phyloP scores from a whole-genome alignment of 1,140 invertebrate genomes.

The Drosophila varians region DNA sequence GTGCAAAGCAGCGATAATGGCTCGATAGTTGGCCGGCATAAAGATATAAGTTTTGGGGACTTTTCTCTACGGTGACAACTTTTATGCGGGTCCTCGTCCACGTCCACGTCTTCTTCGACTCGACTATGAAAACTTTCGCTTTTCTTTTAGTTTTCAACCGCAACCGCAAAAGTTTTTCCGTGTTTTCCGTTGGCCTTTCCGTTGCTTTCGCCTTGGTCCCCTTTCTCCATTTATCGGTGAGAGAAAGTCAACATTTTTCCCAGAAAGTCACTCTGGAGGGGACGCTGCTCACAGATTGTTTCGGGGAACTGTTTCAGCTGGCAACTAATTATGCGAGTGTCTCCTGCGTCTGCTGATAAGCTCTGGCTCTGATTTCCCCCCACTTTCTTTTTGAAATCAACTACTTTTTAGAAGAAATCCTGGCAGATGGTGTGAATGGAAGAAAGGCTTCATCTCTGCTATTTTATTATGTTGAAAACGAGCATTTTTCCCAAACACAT shows the following conservation, averaged over 20 bases:
- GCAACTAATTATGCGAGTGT: slow-evolving; percentile 63
- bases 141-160: slow-evolving; percentile 44
- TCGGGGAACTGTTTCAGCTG: slow-evolving; percentile 8
- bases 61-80: slow-evolving; percentile 42
- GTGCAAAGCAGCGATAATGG: background rate
- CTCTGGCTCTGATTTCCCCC: slow-evolving; percentile 6
- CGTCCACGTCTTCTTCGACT: background rate
- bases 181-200: slow-evolving; percentile 1
- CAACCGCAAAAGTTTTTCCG: slow-evolving; percentile 65
- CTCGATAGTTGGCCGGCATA: slow-evolving; percentile 20
- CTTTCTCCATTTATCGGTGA: slow-evolving; percentile 53
- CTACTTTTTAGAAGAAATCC: too few relatives aligned
- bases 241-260: slow-evolving; percentile 55
- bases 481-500: too few relatives aligned
- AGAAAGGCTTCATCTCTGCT: background rate
- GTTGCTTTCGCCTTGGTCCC: slow-evolving; percentile 5
- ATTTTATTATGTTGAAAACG: too few relatives aligned
- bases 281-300: background rate
- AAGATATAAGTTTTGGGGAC: slow-evolving; percentile 37
- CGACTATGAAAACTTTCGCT: slow-evolving; percentile 29
- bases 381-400: background rate
- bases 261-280: slow-evolving; percentile 13
- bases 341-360: slow-evolving; percentile 52
- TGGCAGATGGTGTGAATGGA: too few relatives aligned
- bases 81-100: slow-evolving; percentile 48